These are phyloP conservation scores for Chrysogorgia sp. DNA, from an alignment of 92 coral and sea anemone genomes.

Conservation along the genomic window DNA sequence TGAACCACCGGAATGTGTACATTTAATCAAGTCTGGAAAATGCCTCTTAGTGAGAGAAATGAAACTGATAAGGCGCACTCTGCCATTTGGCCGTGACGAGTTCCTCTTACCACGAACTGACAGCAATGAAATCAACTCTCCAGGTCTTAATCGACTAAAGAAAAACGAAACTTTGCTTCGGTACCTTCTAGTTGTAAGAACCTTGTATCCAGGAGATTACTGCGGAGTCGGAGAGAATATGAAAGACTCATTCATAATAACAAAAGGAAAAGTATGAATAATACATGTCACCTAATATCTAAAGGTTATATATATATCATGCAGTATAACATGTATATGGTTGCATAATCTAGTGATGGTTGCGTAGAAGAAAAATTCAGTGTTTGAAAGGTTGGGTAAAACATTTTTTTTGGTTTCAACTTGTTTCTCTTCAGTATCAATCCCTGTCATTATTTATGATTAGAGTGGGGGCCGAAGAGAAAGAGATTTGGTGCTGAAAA, in stretches of 20 bases:
- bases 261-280: slow-evolving; percentile 1
- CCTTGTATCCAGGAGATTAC: slow-evolving; percentile 21
- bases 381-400: too few relatives aligned
- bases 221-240: slow-evolving; percentile 31
- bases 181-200: not conserved
- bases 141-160: slow-evolving; percentile 19
- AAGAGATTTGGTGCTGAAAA: too few relatives aligned
- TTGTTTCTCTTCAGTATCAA: too few relatives aligned
- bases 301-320: too few relatives aligned
- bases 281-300: too few relatives aligned
- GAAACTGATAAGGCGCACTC: slow-evolving; percentile 14
- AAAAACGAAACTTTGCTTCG: slow-evolving; percentile 23
- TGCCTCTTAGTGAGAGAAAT: slow-evolving; percentile 24
- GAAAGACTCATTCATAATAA: slow-evolving; percentile 27
- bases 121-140: not conserved
- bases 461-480: too few relatives aligned
- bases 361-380: too few relatives aligned
- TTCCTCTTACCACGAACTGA: slow-evolving; percentile 26
- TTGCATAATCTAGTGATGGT: too few relatives aligned
- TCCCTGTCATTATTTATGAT: too few relatives aligned
- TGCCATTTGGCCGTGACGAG: slow-evolving; percentile 36
- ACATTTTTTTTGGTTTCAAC: too few relatives aligned
- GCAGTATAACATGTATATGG: too few relatives aligned
- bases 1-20: slow-evolving; percentile 23
- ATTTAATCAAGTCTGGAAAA: slow-evolving; percentile 18